Base-by-base conservation (phyloP, 2,797 vertebrate species). In the Gorsachius magnificus region DNA sequence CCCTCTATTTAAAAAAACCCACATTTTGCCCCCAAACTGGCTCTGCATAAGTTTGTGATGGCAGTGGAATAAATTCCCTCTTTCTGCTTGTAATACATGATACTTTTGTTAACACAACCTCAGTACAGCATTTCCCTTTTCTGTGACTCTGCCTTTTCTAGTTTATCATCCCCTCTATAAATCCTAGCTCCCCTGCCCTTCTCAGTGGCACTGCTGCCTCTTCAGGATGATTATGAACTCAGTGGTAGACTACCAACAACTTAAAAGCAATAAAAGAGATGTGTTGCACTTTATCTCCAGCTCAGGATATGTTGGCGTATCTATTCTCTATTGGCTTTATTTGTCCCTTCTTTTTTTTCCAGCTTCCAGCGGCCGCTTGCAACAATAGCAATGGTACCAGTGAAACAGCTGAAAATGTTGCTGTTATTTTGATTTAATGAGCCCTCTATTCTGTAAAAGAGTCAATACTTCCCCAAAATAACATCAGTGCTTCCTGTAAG, bases 361-460 rank as follows among this genome's bases (percentile, higher is more conserved):
- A 35, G 61, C 25, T 95, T 90, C 46, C 26, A 85, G 38, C 76
- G 83, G 79, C 69, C 12, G 0, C 63, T 91, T 92, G 50, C 9
- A 82, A 82, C 86, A 94, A 80, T 75, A 89, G 61, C 54, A 92
- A 71, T 2, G 19, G 75, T 87, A 95, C 92, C 87, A 95, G 86
- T 51, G 87, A 93, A 82, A 63, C 81, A 75, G 86, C 68, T 89
- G 88, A 96, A 96, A 96, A 80, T 64, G 41, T 72, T 95, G 79
- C 48, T 89, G 60, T 89, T 97, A 75, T 83, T 96, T 95, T 93
- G 83, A 95, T 95, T 93, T 95, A 97, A 95, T 85, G 81, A 96
- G 75, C 57, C 56, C 46, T 87, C 78, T 85, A 43, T 74, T 96
- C 86, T 94, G 60, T 86, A 41, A 80, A 80, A 93, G 46, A 76